A percentile compares a stretch with the other conserved stretches of the same genome.
phyloP scores from a whole-genome alignment of 2,797 vertebrate species.

The Cheirogaleus major region DNA sequence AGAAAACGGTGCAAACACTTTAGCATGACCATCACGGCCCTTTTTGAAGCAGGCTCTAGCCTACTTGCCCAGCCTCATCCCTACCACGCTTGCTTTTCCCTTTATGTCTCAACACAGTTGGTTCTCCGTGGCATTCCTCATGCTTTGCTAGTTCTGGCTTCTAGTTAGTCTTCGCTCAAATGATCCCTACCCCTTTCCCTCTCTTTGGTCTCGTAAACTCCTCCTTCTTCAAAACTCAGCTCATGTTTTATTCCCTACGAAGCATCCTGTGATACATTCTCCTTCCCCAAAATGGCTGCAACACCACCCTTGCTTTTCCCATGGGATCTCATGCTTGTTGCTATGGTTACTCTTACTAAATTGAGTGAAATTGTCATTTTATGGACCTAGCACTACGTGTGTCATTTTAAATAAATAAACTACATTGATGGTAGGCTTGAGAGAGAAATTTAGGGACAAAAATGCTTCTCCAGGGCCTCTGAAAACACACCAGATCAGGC shows the following conservation, averaged over 20 bases:
- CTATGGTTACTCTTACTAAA: not conserved
- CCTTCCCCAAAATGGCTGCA: not conserved
- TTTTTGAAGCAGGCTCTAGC: not conserved
- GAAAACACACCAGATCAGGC: not conserved
- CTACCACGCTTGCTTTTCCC: not conserved
- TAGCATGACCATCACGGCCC: not conserved
- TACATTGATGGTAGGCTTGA: not conserved
- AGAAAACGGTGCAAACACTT: not conserved
- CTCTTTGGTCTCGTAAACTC: not conserved
- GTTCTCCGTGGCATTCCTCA: not conserved
- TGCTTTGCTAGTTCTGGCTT: not conserved
- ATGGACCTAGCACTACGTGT: not conserved
- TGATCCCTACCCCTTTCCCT: not conserved
- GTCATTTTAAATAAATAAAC: not conserved
- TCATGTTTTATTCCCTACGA: not conserved
- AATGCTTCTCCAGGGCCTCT: not conserved
- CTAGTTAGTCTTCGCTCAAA: not conserved
- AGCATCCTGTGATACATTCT: not conserved
- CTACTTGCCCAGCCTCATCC: not conserved
- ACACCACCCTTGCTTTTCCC: not conserved
- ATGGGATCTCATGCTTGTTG: not conserved
- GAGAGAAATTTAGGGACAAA: not conserved
- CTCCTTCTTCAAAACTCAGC: not conserved
- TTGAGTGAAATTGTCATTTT: not conserved
- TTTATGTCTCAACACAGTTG: not conserved